Base-by-base conservation (phyloP, 2,888 invertebrate genomes). In the Metacarcinus magister region DNA sequence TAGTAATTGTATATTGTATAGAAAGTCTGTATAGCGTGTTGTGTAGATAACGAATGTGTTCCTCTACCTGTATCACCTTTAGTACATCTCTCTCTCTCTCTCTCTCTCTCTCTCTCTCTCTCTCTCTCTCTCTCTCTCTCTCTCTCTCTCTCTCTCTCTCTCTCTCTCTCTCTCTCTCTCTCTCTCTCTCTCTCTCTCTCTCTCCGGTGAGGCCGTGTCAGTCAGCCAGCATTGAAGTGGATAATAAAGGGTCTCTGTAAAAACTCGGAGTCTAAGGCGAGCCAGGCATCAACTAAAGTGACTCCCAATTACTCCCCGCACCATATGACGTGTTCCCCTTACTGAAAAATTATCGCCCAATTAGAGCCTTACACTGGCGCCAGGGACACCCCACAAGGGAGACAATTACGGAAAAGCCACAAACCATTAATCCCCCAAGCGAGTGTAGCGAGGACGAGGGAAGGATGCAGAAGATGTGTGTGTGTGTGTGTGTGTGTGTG, bases 311-410 rank as follows among this genome's bases (percentile, higher is more conserved):
- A 82, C 82, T 82, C 82, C 82, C 28, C n/a, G 32, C 32, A 8
- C 32, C 82, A 32, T 82, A 32, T 82, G 32, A 82, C 82, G 82
- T 32, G 82, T 82, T 82, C 82, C 82, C 28, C 82, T 82, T 82
- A 32, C 82, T 82, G 82, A 82, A 82, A 82, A 82, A 82, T 82
- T 82, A 82, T 82, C 82, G 82, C 82, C 82, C 82, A 82, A 82
- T 82, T 82, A 82, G 82, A 82, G n/a, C 82, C 82, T 82, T 32
- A 82, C 82, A 32, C 82, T 32, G 82, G 82, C 82, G 32, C 82
- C 82, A 23, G 82, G 82, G 82, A 82, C 82, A 82, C 28, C 82
- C 32, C 82, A 82, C 82, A 82, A 32, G 82, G 82, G 82, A 82
- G 32, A 82, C 82, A 82, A 82, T 82, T 82, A 82, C 82, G 32